Evolutionary conservation across 92 coral and sea anemone species (phyloP), one percentile per base, ranked within the genome.

Genomic region (Nematostella vectensis): DNA sequence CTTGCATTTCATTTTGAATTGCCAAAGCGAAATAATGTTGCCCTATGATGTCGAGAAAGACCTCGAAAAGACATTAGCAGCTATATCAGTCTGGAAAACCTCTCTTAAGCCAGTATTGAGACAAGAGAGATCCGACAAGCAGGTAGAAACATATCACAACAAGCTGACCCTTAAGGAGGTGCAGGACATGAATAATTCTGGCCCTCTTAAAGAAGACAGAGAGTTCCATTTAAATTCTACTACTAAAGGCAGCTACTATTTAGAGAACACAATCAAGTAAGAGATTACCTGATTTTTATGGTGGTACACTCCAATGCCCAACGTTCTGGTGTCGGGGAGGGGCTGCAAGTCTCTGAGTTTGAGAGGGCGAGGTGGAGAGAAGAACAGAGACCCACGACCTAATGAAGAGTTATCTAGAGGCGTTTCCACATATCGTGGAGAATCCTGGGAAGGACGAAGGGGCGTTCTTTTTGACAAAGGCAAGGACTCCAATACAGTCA

Each of bases 281-380:
- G 60, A 24, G 59, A 63, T 18, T 51, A 29, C 25, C 25, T 63
- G 4, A 51, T 63, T 1, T 63, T 63, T 16, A 50, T 49, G 69
- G 4, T 63, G 3, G 16, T 63, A 11, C 59, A 48, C 57, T 48
- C 58, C 22, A 63, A 51, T n/a, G 60, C 60, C 0, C 60, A 63
- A 15, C 31, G 25, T 0, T 23, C 69, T 6, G 60, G 69, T 10
- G 49, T 63, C 3, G 52, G 45, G 13, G 30, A 50, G 19, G 59
- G 69, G 4, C 17, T 63, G 4, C 47, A 20, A 0, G 51, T 63
- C 0, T 63, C 53, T 0, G 69, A 63, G 29, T 51, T 63, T 27
- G 4, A 33, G 19, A 36, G 15, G 13, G 60, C 60, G 8, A 31
- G 18, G 16, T 51, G 69, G 69, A 4, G 59, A 10, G 60, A 63